These are phyloP conservation scores for Coelogynopora nodosa DNA, from an alignment of 2,888 invertebrate species.

Conservation along the genomic window DNA sequence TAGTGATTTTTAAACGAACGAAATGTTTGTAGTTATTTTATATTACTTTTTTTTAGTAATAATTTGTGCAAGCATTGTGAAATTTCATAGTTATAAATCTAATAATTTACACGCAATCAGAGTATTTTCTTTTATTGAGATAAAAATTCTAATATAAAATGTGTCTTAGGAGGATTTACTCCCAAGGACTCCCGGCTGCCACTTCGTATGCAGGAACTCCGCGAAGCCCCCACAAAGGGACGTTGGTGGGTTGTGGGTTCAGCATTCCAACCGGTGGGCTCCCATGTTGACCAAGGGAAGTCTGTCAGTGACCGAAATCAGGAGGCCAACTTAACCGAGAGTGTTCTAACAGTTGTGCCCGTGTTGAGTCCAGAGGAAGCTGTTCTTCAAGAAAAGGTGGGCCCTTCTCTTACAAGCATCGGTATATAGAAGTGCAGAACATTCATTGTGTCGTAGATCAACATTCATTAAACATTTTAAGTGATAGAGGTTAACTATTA, in stretches of 20 bases:
- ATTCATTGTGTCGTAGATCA: too few relatives aligned
- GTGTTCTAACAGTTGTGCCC: background rate
- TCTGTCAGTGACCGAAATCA: background rate
- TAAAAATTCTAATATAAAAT: too few relatives aligned
- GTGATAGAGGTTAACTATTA: too few relatives aligned
- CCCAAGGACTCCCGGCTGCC: background rate
- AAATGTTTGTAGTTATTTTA: too few relatives aligned
- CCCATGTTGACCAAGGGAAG: background rate
- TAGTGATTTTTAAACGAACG: background rate
- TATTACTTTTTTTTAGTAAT: background rate
- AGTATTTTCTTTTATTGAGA: too few relatives aligned
- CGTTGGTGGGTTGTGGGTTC: conserved; percentile 5
- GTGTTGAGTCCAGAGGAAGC: background rate
- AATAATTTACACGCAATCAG: too few relatives aligned
- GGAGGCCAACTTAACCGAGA: background rate
- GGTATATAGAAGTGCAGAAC: too few relatives aligned
- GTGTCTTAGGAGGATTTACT: background rate
- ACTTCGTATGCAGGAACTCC: background rate
- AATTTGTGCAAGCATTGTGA: background rate
- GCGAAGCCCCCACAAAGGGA: background rate
- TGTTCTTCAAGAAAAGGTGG: background rate
- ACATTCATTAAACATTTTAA: too few relatives aligned
- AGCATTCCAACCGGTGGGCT: background rate
- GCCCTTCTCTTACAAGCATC: too few relatives aligned
- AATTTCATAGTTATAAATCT: too few relatives aligned